Percentiles rank a stretch among this genome's conserved stretches.
Conservation (phyloP, 2,888 invertebrate genomes). For the Drosophila colorata region DNA sequence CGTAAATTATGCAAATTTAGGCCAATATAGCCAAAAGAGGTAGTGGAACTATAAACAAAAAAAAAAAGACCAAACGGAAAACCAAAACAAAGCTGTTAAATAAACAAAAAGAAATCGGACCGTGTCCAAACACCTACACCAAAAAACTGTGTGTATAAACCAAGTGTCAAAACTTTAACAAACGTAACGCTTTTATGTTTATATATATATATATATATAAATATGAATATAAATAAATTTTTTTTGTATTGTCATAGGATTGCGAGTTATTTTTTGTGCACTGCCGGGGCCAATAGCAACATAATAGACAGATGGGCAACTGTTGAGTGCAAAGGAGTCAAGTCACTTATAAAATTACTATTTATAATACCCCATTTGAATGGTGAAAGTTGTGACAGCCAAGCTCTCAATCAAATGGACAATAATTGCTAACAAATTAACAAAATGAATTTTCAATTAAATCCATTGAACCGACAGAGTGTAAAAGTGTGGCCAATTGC, state of each 20-base stretch:
- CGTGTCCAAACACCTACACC: constrained; percentile 57
- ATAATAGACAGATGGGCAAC: constrained; percentile 22
- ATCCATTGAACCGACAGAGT: constrained; percentile 31
- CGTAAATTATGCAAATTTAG: constrained; percentile 73
- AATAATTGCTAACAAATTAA: constrained; percentile 66
- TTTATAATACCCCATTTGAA: constrained; percentile 31
- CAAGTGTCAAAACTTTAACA: constrained; percentile 39
- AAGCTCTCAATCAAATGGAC: constrained; percentile 53
- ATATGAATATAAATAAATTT: constrained; percentile 6
- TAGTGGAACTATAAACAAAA: constrained; percentile 44
- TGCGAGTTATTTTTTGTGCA: constrained; percentile 19
- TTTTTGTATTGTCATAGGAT: constrained; percentile 17
- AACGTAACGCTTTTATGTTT: constrained; percentile 30
- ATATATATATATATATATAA: not conserved
- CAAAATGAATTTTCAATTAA: constrained; percentile 63
- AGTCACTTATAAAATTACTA: constrained; percentile 48
- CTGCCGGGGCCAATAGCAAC: constrained; percentile 28
- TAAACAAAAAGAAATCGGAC: constrained; percentile 57
- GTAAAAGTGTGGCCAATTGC: constrained; percentile 62
- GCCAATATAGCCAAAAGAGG: constrained; percentile 61
- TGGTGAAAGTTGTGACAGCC: constrained; percentile 60
- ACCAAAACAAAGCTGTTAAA: constrained; percentile 31
- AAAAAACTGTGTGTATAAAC: constrained; percentile 2
- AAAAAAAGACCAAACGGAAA: constrained; percentile 20
- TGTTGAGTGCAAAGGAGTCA: constrained; percentile 48